A percentile compares a stretch with the other conserved stretches of the same genome.
Conservation (phyloP, 1,140 invertebrate species). For the Drosophila takahashii region DNA sequence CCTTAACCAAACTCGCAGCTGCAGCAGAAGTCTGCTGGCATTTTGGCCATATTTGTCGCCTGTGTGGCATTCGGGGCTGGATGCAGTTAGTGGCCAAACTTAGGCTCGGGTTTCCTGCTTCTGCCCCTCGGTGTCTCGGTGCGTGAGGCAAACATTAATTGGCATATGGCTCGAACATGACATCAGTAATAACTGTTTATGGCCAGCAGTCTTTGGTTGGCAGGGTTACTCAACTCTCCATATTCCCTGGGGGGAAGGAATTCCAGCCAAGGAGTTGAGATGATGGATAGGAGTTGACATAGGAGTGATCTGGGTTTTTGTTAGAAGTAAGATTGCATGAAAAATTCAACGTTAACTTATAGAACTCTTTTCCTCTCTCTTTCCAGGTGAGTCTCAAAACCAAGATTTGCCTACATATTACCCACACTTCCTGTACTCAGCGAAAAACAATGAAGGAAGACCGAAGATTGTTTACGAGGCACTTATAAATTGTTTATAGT, state of each 20-base stretch:
- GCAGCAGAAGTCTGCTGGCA: slow-evolving; percentile 32
- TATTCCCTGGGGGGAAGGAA: slow-evolving; percentile 3
- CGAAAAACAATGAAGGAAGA: neutral
- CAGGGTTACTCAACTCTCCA: slow-evolving; percentile 8
- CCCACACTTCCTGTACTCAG: neutral
- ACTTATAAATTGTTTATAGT: slow-evolving; percentile 15
- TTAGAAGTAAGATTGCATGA: neutral
- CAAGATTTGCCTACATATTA: neutral
- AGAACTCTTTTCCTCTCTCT: neutral
- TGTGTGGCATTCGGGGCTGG: slow-evolving; percentile 52
- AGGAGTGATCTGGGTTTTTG: neutral
- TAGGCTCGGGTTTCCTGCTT: slow-evolving; percentile 17
- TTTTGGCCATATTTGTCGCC: slow-evolving; percentile 80
- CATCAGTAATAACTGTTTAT: slow-evolving; percentile 62
- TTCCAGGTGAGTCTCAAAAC: slow-evolving; percentile 52
- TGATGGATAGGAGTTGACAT: slow-evolving; percentile 13
- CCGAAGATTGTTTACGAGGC: slow-evolving; percentile 30
- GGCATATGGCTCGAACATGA: slow-evolving; percentile 31
- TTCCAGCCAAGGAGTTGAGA: neutral
- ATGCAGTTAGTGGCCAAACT: slow-evolving; percentile 57
- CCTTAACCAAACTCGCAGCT: slow-evolving; percentile 30
- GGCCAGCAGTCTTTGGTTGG: slow-evolving; percentile 14
- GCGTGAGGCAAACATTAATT: slow-evolving; percentile 67
- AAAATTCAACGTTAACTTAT: slow-evolving; percentile 1
- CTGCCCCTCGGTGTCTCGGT: slow-evolving; percentile 11